Evolutionary conservation across 1,140 invertebrate species (phyloP).

Genomic region (Heliconius congener): DNA sequence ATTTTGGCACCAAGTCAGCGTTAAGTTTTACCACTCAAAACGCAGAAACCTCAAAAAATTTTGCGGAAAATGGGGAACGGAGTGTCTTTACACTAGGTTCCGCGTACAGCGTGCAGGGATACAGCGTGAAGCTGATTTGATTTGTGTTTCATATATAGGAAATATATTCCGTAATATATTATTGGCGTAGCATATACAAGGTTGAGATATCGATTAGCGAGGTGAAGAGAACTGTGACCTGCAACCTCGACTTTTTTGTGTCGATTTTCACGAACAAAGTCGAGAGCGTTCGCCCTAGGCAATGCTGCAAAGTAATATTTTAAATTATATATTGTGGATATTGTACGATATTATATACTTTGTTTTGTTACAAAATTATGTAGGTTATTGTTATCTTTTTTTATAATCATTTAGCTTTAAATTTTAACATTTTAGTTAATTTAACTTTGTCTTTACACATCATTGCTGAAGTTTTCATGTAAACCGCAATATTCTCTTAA

Average conservation of each 20-base stretch:
- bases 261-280: slow-evolving; percentile 11
- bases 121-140: no score
- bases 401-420: no score
- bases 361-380: not conserved
- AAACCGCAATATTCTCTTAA: no score
- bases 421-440: no score
- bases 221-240: slow-evolving; percentile 14
- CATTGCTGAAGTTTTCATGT: no score
- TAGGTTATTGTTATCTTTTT: not conserved
- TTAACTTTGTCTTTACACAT: no score
- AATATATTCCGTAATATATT: not conserved
- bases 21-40: no score
- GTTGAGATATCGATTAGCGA: slow-evolving; percentile 13
- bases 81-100: no score
- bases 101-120: no score
- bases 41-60: no score
- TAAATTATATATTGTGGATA: not conserved
- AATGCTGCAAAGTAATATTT: not conserved
- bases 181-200: slow-evolving; percentile 14
- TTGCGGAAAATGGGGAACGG: no score
- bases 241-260: slow-evolving; percentile 11
- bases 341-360: not conserved
- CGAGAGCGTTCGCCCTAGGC: slow-evolving; percentile 1
- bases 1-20: no score
- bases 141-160: not conserved